Evolutionary conservation across 2,888 invertebrate species (phyloP).

Genomic region (Theretra japonica): DNA sequence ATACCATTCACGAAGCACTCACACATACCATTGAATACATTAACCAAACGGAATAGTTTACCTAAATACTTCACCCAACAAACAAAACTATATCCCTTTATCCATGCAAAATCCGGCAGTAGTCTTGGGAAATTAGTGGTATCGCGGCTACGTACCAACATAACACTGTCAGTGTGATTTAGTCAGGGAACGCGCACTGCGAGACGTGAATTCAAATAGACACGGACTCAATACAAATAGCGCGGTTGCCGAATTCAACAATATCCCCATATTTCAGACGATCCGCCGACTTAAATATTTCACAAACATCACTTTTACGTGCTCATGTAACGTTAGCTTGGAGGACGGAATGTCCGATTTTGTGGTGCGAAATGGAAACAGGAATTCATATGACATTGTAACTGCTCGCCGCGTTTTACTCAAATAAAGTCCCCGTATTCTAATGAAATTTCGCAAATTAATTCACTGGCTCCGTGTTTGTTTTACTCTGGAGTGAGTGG

Average conservation of each 20-base stretch:
- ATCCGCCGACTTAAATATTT: constrained; percentile 51
- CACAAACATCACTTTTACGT: constrained; percentile 39
- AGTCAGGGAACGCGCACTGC: constrained; percentile 49
- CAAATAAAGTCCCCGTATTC: constrained; percentile 37
- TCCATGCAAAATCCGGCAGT: constrained; percentile 34
- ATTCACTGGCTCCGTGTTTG: constrained; percentile 38
- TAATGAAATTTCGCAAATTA: constrained; percentile 38
- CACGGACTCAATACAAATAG: constrained; percentile 55
- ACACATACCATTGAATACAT: not conserved
- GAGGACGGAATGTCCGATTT: constrained; percentile 18
- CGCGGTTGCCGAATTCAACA: constrained; percentile 46
- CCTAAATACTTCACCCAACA: not conserved
- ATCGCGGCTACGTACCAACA: constrained; percentile 39
- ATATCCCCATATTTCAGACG: constrained; percentile 55
- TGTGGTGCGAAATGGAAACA: constrained; percentile 10
- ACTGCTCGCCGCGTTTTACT: constrained; percentile 38
- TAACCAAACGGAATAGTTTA: not conserved
- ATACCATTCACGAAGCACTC: not conserved
- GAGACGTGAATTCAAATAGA: constrained; percentile 61
- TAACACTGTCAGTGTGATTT: constrained; percentile 53
- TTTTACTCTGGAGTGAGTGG: constrained; percentile 2
- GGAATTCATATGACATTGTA: constrained; percentile 16
- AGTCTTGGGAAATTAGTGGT: constrained; percentile 51
- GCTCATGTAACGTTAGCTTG: constrained; percentile 33
- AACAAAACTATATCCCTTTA: constrained; percentile 36